These are phyloP conservation scores for Holothuria glaberrima DNA, from an alignment of 35 echinoderm and acorn worm species.

Conservation along the genomic window DNA sequence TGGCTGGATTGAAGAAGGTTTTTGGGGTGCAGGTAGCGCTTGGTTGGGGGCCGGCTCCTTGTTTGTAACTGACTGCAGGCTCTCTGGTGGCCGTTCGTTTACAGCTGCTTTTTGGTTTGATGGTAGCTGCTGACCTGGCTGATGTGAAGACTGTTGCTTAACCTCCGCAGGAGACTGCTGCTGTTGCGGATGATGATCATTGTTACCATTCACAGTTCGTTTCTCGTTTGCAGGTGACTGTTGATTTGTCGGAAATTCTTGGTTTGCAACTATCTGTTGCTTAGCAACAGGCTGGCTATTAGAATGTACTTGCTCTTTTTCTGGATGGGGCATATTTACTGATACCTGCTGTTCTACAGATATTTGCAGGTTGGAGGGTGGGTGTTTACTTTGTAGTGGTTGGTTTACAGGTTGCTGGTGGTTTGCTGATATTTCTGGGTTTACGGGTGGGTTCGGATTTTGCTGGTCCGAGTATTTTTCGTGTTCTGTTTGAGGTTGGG, in stretches of 20 bases:
- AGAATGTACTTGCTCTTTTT: too few relatives aligned
- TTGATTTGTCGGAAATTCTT: not conserved
- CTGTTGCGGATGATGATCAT: too few relatives aligned
- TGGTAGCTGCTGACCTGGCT: not conserved
- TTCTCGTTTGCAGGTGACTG: not conserved
- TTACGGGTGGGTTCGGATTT: not conserved
- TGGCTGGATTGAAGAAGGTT: too few relatives aligned
- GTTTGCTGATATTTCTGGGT: not conserved
- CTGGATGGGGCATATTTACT: too few relatives aligned
- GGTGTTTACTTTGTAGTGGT: slow-evolving; percentile 2
- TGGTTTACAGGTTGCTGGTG: not conserved
- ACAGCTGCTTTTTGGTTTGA: not conserved
- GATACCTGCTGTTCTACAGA: not conserved
- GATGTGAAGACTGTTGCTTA: not conserved
- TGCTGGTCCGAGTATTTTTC: too few relatives aligned
- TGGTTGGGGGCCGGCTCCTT: too few relatives aligned
- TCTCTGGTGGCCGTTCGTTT: not conserved
- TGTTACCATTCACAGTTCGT: not conserved
- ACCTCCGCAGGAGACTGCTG: not conserved
- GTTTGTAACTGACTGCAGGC: too few relatives aligned
- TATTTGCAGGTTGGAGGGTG: not conserved
- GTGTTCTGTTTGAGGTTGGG: not conserved
- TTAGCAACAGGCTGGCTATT: not conserved
- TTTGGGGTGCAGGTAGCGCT: too few relatives aligned
- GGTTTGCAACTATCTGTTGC: not conserved